These are phyloP conservation scores for Asobara japonica DNA, from an alignment of 1,140 invertebrate species.

Conservation along the genomic window DNA sequence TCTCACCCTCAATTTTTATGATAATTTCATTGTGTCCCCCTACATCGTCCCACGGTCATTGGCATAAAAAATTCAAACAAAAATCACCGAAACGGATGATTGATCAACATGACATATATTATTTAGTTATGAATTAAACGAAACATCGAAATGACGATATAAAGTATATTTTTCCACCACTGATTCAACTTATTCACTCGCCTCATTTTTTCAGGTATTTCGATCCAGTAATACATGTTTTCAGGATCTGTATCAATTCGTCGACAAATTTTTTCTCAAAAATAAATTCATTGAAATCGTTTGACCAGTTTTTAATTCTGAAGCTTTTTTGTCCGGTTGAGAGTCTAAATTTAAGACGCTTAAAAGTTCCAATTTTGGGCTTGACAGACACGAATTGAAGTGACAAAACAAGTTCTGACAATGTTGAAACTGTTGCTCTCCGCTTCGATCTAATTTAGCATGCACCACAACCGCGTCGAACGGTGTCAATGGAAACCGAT, in stretches of 20 bases:
- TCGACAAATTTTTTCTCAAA: neutral
- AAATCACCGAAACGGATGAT: neutral
- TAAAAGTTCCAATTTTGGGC: too few species aligned
- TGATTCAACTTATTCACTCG: neutral
- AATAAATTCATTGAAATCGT: too few species aligned
- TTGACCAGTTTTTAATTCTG: too few species aligned
- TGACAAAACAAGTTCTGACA: too few species aligned
- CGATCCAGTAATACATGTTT: neutral
- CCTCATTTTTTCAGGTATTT: neutral
- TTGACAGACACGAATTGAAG: too few species aligned
- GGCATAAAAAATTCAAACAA: neutral
- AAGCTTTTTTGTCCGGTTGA: too few species aligned
- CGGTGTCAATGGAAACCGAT: too few species aligned
- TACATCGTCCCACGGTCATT: neutral
- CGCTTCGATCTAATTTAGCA: too few species aligned
- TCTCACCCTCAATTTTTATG: constrained; percentile 33
- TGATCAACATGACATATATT: constrained; percentile 5
- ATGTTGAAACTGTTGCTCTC: too few species aligned
- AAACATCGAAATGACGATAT: neutral
- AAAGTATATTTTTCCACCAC: neutral
- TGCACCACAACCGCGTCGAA: too few species aligned
- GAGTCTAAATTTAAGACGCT: too few species aligned
- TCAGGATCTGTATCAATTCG: neutral
- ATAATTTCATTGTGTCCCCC: constrained; percentile 22
- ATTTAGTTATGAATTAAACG: neutral